Evolutionary conservation across 2,113 vertebrate genomes (phyloP), one percentile per base, ranked within the genome.

Genomic region (Tragelaphus buxtoni): DNA sequence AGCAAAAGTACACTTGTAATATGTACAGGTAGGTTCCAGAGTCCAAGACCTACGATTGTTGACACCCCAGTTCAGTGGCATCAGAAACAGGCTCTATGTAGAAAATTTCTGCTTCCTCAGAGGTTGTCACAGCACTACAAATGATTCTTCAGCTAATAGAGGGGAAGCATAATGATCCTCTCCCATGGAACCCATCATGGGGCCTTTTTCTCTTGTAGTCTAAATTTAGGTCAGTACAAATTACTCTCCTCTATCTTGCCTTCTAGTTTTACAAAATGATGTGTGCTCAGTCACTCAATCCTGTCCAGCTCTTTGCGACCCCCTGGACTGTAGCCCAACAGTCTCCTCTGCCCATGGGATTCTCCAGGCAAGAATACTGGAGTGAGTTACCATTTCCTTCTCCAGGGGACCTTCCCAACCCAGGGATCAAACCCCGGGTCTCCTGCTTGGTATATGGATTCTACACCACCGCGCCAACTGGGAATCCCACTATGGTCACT

Each of bases 141-240:
- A 24, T 11, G 39, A 35, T 32, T 79, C 69, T 56, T 39, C 17
- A 47, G 18, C 42, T 39, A 56, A 45, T 24, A 28, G 1, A 8
- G 5, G 35, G 55, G 55, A 76, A 35, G n/a, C 28, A 30, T 10
- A 13, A 17, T 56, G 17, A 77, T 55, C 13, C 56, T 55, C 17
- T 24, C 30, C 58, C 61, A 24, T 32, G 39, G 30, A 86, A 69
- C 22, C 65, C 39, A 63, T 85, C 56, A 47, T 39, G 22, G 35
- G 47, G 35, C 28, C n/a, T 69, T 56, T 95, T 63, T 47, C 49
- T 49, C 65, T 86, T 56, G 58, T 58, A 69, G n/a, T 65, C 18
- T 39, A 65, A 85, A 91, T 39, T 90, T 84, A 85, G 61, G 17
- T 77, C 47, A 56, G 24, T 85, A 53, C 35, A 47, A 84, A 65